Evolutionary conservation across 1,140 invertebrate genomes (phyloP).

Genomic region (Nephotettix cincticeps): DNA sequence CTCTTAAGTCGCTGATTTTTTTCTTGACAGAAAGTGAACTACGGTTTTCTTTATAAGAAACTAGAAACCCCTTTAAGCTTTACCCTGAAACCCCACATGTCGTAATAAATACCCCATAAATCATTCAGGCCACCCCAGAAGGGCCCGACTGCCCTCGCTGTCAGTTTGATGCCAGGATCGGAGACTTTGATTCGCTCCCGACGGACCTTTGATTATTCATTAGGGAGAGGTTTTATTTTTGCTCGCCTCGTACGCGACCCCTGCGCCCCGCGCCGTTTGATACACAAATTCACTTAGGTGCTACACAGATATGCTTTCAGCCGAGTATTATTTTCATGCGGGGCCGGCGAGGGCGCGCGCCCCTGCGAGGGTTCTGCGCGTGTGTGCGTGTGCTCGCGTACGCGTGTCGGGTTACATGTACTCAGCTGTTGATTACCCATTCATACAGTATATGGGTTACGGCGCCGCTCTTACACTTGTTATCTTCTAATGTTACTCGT

Average conservation of each 20-base stretch:
- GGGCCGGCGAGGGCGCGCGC: background rate
- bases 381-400: constrained; percentile 21
- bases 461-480: background rate
- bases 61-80: too few relatives aligned
- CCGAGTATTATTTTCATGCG: constrained; percentile 37
- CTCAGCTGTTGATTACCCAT: background rate
- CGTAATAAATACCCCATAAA: background rate
- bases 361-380: constrained; percentile 4
- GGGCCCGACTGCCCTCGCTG: background rate
- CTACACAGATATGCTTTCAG: constrained; percentile 46
- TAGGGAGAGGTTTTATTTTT: constrained; percentile 23
- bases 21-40: too few relatives aligned
- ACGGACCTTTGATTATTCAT: constrained; percentile 20
- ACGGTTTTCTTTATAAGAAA: too few relatives aligned
- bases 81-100: constrained; percentile 3
- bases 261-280: constrained; percentile 19
- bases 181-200: constrained; percentile 13
- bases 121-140: background rate
- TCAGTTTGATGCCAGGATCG: background rate
- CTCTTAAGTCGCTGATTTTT: too few relatives aligned
- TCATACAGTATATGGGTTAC: constrained; percentile 16
- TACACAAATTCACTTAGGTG: constrained; percentile 43
- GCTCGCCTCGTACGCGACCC: background rate
- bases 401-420: constrained; percentile 1
- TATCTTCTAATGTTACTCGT: background rate